Conservation (phyloP, 2,113 vertebrate species). For the Serinus canaria region DNA sequence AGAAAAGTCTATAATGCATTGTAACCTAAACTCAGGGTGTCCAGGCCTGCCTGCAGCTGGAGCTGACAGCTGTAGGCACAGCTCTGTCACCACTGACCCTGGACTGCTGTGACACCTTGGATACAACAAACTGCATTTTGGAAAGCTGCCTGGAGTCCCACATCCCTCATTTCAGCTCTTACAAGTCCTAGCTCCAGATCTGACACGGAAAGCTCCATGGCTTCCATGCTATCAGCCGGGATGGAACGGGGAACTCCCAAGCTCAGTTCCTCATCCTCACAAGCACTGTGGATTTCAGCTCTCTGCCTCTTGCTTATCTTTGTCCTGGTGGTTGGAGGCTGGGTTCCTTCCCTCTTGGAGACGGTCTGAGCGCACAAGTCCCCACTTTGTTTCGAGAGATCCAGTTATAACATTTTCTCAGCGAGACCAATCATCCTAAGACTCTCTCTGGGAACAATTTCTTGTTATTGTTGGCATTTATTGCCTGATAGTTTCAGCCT, state of each 20-base stretch:
- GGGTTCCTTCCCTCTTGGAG: background rate
- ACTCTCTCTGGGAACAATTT: slow-evolving; percentile 48
- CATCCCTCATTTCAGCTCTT: too few species aligned
- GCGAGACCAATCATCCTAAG: slow-evolving; percentile 17
- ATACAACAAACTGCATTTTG: too few species aligned
- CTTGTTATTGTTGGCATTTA: slow-evolving; percentile 52
- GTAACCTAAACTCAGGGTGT: too few species aligned
- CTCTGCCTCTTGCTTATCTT: background rate
- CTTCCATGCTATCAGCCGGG: fast-evolving
- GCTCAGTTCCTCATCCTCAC: background rate
- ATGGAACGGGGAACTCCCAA: background rate
- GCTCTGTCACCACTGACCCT: too few species aligned
- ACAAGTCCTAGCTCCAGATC: background rate
- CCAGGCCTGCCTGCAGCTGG: too few species aligned
- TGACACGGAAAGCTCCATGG: fast-evolving
- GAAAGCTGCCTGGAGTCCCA: too few species aligned
- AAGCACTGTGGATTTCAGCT: background rate
- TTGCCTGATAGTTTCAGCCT: slow-evolving; percentile 29
- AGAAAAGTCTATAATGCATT: too few species aligned
- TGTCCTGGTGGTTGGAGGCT: background rate
- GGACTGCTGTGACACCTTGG: too few species aligned
- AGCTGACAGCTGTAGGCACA: too few species aligned
- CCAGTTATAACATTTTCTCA: slow-evolving; percentile 26
- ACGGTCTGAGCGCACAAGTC: background rate
- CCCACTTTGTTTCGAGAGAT: background rate